phyloP scores from a whole-genome alignment of 92 coral and sea anemone genomes.

The Ricordea florida region DNA sequence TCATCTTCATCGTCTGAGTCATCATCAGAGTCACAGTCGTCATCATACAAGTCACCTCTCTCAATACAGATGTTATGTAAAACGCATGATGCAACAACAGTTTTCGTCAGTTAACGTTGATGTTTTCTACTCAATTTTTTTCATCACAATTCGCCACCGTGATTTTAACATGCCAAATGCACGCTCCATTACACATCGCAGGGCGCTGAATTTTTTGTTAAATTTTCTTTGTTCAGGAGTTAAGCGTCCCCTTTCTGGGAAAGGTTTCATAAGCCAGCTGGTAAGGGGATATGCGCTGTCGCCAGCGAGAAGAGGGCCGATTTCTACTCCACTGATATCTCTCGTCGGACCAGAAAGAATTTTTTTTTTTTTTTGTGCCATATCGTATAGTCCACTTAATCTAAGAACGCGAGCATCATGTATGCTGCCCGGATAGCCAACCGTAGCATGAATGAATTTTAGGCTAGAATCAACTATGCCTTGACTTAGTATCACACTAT shows the following conservation, averaged over 20 bases:
- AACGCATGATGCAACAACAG: slow-evolving; percentile 23
- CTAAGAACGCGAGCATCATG: slow-evolving; percentile 32
- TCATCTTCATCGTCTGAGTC: slow-evolving; percentile 5
- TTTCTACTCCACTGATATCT: slow-evolving; percentile 13
- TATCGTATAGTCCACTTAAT: slow-evolving; percentile 20
- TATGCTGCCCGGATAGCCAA: slow-evolving; percentile 37
- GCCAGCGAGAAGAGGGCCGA: slow-evolving; percentile 27
- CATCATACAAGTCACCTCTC: slow-evolving; percentile 28
- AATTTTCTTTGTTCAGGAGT: slow-evolving; percentile 30
- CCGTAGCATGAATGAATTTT: slow-evolving; percentile 33
- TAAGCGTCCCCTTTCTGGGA: slow-evolving; percentile 15
- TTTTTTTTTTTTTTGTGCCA: slow-evolving; percentile 18
- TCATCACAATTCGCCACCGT: slow-evolving; percentile 21
- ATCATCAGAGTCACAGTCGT: slow-evolving; percentile 17
- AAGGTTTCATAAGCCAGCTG: slow-evolving; percentile 34
- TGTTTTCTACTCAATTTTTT: slow-evolving; percentile 23
- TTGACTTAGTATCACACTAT: slow-evolving; percentile 38
- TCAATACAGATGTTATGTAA: slow-evolving; percentile 27
- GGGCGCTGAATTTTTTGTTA: slow-evolving; percentile 18
- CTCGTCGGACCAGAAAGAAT: not conserved
- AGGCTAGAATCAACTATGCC: slow-evolving; percentile 13
- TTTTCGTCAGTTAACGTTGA: slow-evolving; percentile 1
- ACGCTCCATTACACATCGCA: slow-evolving; percentile 23
- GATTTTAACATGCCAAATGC: slow-evolving; percentile 29
- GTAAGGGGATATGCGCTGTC: slow-evolving; percentile 46